Percentiles rank a stretch among this genome's conserved stretches.
phyloP scores from a whole-genome alignment of 2,797 vertebrate species.

The Orestias chungarensis region DNA sequence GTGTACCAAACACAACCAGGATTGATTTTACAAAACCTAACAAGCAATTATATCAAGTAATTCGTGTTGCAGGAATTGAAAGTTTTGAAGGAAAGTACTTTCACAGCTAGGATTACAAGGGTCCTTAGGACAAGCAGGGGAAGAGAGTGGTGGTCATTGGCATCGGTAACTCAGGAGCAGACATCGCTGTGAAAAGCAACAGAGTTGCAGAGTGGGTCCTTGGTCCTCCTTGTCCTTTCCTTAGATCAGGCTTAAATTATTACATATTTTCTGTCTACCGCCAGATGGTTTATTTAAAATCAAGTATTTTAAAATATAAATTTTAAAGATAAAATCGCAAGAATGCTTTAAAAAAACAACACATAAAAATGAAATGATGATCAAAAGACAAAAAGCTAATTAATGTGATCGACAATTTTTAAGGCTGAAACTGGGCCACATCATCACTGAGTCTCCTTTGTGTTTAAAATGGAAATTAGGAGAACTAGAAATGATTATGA shows the following conservation, averaged over 20 bases:
- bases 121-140: conserved; percentile 71
- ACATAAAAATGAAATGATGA: background rate
- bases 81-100: conserved; percentile 77
- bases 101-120: conserved; percentile 83
- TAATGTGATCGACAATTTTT: no score
- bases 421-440: background rate
- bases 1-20: background rate
- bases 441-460: background rate
- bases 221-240: background rate
- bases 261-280: background rate
- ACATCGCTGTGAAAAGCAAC: conserved; percentile 77
- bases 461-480: background rate
- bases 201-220: conserved; percentile 73
- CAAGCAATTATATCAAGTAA: background rate
- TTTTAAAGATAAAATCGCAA: background rate
- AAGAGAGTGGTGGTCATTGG: conserved; percentile 81
- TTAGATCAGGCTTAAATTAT: background rate
- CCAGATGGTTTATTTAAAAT: background rate
- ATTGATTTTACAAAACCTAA: background rate
- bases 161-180: conserved; percentile 81
- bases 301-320: background rate
- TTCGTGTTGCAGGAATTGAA: conserved; percentile 72
- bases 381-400: no score
- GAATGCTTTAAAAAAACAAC: background rate
- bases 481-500: background rate